Evolutionary conservation across 2,113 vertebrate species (phyloP).

Genomic region (Tursiops truncatus): DNA sequence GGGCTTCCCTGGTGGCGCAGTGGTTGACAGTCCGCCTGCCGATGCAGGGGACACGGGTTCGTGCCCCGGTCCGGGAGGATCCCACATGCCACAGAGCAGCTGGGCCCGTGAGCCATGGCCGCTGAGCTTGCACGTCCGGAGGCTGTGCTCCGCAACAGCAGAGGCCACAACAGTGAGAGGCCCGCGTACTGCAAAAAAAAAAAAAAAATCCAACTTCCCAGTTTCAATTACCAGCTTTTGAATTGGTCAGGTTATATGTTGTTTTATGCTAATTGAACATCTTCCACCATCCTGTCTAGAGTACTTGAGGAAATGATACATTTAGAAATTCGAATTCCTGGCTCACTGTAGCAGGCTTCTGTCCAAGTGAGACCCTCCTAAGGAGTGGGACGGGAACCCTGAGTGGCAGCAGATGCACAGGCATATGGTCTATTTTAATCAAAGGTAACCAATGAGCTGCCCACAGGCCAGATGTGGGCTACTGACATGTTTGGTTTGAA

Average conservation of each 20-base stretch:
- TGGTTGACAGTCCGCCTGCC: too few species aligned
- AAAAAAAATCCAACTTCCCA: neutral
- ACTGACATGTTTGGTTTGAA: neutral
- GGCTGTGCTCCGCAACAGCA: fast-evolving
- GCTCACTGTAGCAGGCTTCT: neutral
- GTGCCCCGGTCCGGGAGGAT: too few species aligned
- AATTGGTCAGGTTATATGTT: neutral
- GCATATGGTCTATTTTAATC: neutral
- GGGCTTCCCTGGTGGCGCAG: too few species aligned
- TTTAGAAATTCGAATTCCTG: neutral
- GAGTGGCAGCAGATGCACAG: neutral
- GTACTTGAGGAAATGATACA: neutral
- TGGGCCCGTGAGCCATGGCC: too few species aligned
- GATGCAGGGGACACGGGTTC: too few species aligned
- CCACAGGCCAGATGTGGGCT: neutral
- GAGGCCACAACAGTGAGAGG: too few species aligned
- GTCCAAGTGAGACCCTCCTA: neutral
- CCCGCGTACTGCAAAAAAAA: too few species aligned
- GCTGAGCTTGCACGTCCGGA: too few species aligned
- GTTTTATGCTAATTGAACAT: neutral
- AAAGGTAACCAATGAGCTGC: neutral
- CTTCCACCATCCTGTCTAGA: neutral
- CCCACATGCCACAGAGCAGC: fast-evolving
- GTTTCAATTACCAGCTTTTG: neutral
- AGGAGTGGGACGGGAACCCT: neutral